Evolutionary conservation across 2,113 vertebrate species (phyloP), one percentile per base, ranked within the genome.

Genomic region (Pluvianellus socialis): DNA sequence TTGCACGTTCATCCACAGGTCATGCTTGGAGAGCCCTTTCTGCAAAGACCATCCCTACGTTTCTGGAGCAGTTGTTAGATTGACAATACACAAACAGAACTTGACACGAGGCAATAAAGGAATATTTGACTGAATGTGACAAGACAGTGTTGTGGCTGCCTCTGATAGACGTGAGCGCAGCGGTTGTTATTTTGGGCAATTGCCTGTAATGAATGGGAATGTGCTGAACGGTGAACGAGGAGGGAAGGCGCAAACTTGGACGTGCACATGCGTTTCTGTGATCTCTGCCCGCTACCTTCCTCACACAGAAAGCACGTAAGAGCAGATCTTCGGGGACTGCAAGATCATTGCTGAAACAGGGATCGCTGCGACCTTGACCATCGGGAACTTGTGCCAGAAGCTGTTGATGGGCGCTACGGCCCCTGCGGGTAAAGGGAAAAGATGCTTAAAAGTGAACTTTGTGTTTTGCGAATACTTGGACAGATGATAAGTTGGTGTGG

Each of bases 221-320:
- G 35, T 50, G 30, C 22, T 40, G 73, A 33, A 42, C 0, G 3
- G 30, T 40, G 40, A 47, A 14, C 4, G 5, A 49, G 26, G 38
- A 40, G 56, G 44, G 28, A 45, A 58, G 0, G 2, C 32, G 19
- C 72, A 71, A n/a, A 49, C 24, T 12, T 18, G 10, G 24, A 22
- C 2, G 1, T 13, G 4, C 28, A 12, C 15, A 4, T 0, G 9
- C 19, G 3, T 17, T 19, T 32, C 59, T 24, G 20, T 28, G 16
- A 19, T 35, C 62, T 55, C 91, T 79, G 38, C 27, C 50, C 20
- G 1, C 26, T 6, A 2, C 32, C 26, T 30, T 61, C 30, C 26
- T 47, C 67, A 7, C 2, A 30, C 42, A 58, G 42, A 27, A 72
- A 45, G 13, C 32, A n/a, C 18, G 50, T 33, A 14, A 18, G 26